Evolutionary conservation across 2,888 invertebrate genomes (phyloP).

Genomic region (Spicauda simplicius): DNA sequence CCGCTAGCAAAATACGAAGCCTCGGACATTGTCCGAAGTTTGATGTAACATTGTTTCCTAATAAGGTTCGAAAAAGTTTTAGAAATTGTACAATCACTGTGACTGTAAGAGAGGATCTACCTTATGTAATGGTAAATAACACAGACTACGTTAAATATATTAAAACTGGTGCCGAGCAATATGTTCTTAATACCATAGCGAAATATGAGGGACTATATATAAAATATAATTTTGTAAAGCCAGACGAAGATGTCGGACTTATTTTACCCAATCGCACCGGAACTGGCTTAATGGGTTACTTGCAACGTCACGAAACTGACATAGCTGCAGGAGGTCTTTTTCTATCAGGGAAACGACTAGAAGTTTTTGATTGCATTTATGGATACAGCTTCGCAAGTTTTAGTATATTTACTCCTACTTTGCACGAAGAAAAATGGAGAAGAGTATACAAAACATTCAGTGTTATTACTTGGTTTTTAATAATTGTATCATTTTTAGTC

Average conservation of each 20-base stretch:
- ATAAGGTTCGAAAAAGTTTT: conserved; percentile 21
- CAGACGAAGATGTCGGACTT: conserved; percentile 48
- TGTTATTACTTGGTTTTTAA: conserved; percentile 55
- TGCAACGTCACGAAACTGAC: conserved; percentile 54
- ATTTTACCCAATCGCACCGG: conserved; percentile 57
- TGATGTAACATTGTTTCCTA: conserved; percentile 10
- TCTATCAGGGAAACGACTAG: conserved; percentile 56
- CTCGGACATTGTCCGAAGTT: conserved; percentile 20
- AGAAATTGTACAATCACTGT: conserved; percentile 22
- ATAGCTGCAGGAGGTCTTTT: conserved; percentile 58
- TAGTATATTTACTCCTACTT: conserved; percentile 53
- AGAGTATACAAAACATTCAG: conserved; percentile 59
- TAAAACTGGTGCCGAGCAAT: conserved; percentile 61
- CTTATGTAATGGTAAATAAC: conserved; percentile 6
- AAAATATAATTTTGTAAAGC: conserved; percentile 46
- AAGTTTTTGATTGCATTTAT: conserved; percentile 61
- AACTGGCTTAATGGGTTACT: conserved; percentile 54
- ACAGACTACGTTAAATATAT: conserved; percentile 43
- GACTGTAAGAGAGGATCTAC: conserved; percentile 16
- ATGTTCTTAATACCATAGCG: conserved; percentile 56
- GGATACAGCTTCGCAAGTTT: conserved; percentile 56
- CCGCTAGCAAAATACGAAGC: conserved; percentile 13
- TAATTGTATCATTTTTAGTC: conserved; percentile 48
- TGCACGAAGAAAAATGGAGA: conserved; percentile 54
- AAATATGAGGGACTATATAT: conserved; percentile 49